Evolutionary conservation across 2,797 vertebrate genomes (phyloP), one percentile per base, ranked within the genome.

Genomic region (Anas flavirostris): DNA sequence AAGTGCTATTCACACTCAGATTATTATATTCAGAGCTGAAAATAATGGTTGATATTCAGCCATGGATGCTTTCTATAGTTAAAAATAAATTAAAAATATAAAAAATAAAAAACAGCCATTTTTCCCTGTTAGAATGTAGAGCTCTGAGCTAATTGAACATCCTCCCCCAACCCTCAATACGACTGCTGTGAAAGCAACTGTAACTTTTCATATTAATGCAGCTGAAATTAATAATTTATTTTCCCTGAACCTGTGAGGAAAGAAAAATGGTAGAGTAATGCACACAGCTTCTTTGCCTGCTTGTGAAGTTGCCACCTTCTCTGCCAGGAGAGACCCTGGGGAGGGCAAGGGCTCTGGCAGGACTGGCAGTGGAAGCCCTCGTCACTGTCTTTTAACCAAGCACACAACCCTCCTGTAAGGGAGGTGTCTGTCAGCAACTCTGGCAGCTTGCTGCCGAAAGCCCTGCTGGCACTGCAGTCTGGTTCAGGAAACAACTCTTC

Each of bases 401-500:
- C 17, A 70, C 82, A 41, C 39, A 52, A 86, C 35, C n/a, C 86
- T 76, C 35, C 76, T 82, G 50, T 28, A 55, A 46, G 50, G 53
- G 17, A 29, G 12, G 33, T 12, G 5, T 89, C 94, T 94, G 86
- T 94, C 93, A 95, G 78, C 94, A 88, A 81, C 75, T 68, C 72
- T 2, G 29, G 86, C 79, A 80, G 29, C 68, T 63, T 80, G 44
- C 74, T 3, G 31, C 48, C 4, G 2, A 95, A 88, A 93, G 75
- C 17, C 68, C 62, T 66, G 78, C 92, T 81, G 73, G 72, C 81
- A 76, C 89, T 4, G 16, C 5, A 83, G 91, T 39, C 82, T 87
- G 64, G 74, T 82, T 95, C 92, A 96, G 94, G 91, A 95, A 96
- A 95, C 74, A 92, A 7, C 91, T 89, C 77, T 93, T 91, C 91